phyloP scores from a whole-genome alignment of 2,888 invertebrate species.

The Drosophila colorata region DNA sequence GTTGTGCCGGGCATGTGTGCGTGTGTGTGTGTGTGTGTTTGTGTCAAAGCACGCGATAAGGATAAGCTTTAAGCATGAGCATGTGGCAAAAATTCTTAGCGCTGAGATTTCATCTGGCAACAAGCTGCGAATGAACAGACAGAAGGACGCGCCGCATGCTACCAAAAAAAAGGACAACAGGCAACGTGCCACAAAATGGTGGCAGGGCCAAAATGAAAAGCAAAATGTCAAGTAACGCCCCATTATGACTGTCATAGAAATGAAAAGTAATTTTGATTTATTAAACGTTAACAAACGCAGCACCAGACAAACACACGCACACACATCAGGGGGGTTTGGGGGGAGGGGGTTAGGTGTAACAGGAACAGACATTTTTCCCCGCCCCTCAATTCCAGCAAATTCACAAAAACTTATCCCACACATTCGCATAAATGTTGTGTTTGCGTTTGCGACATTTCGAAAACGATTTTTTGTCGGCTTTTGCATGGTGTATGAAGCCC shows the following conservation, averaged over 20 bases:
- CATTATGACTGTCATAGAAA: slow-evolving; percentile 76
- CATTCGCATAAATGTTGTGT: slow-evolving; percentile 58
- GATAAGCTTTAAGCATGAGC: slow-evolving; percentile 68
- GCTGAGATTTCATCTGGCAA: slow-evolving; percentile 64
- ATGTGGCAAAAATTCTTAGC: slow-evolving; percentile 61
- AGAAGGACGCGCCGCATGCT: slow-evolving; percentile 9
- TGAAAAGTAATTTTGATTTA: slow-evolving; percentile 83
- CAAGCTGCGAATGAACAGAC: slow-evolving; percentile 56
- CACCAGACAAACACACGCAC: slow-evolving; percentile 13
- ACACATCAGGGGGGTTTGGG: not conserved
- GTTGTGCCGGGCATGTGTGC: slow-evolving; percentile 7
- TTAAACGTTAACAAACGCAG: slow-evolving; percentile 68
- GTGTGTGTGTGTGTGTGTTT: slow-evolving; percentile 10
- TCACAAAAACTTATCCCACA: slow-evolving; percentile 34
- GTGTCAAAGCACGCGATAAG: slow-evolving; percentile 52
- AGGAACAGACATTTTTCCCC: slow-evolving; percentile 5
- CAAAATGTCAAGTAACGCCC: slow-evolving; percentile 76
- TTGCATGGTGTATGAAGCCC: slow-evolving; percentile 35
- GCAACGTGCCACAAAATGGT: slow-evolving; percentile 8
- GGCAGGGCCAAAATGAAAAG: slow-evolving; percentile 56
- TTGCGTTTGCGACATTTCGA: slow-evolving; percentile 54
- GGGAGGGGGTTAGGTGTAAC: not conserved
- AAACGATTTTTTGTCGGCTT: slow-evolving; percentile 24
- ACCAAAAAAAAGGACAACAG: slow-evolving; percentile 14
- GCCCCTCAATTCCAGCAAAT: not conserved